Evolutionary conservation across 2,888 invertebrate species (phyloP), one percentile per base, ranked within the genome.

Genomic region (Campopleginae sp.): DNA sequence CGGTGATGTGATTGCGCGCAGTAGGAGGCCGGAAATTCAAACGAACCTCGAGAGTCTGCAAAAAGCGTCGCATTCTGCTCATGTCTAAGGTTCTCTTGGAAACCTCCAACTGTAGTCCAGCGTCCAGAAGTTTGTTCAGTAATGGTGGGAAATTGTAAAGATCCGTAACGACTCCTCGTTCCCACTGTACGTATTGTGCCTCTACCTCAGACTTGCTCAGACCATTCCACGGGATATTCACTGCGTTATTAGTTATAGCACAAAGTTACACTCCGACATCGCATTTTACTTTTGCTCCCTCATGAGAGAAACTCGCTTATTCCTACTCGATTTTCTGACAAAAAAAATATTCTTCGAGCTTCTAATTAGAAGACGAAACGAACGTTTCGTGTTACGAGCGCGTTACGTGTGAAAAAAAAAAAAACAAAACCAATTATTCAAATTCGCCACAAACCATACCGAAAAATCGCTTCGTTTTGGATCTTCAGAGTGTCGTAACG

Each of bases 21-120:
- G 17, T 23, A 10, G 8, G 63, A 58, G 10, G 19, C n/a, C 42
- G 66, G 48, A 70, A 82, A 19, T 84, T 74, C 7, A 23, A 82
- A 86, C 86, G 58, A 66, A 92, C 91, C 88, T 92, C 90, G 7
- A 92, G 86, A 75, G 88, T 88, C 51, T 91, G 91, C 65, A 92
- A 88, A 77, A 90, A 90, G 84, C 90, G 88, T 54, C 90, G 89
- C 87, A 92, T 91, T 80, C 89, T 88, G 23, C 89, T 88, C 89
- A 92, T 91, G 65, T 91, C 91, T 23, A 92, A 72, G 2, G 88
- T 91, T 82, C 92, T 89, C 63, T 90, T 91, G 4, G 88, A 76
- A n/a, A 87, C 80, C 23, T 92, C 90, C 27, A 91, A 44, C 78
- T 91, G 89, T n/a, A 92, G 86, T 77, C 92, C 92, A 58, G 88